Evolutionary conservation across 2,113 vertebrate genomes (phyloP).

Genomic region (Tonatia bakeri): DNA sequence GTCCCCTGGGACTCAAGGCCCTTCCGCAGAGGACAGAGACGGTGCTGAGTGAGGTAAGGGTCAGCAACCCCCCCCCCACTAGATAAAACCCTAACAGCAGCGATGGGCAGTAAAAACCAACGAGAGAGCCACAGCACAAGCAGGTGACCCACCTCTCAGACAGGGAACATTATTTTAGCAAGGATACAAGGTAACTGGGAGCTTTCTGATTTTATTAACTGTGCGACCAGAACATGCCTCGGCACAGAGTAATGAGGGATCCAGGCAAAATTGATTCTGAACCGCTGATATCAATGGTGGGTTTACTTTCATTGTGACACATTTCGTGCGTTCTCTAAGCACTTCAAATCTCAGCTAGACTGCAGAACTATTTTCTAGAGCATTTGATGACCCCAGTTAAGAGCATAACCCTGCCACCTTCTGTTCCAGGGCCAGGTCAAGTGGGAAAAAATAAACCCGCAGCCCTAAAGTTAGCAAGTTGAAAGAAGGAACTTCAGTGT

Average conservation of each 20-base stretch:
- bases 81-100: neutral
- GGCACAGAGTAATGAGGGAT: neutral
- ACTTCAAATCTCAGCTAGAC: neutral
- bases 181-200: neutral
- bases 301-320: neutral
- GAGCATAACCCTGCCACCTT: neutral
- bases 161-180: neutral
- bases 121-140: neutral
- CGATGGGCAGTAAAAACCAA: neutral
- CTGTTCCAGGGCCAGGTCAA: neutral
- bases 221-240: neutral
- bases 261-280: neutral
- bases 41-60: neutral
- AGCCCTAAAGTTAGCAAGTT: neutral
- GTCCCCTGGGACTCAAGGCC: fast-evolving
- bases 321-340: neutral
- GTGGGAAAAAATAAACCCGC: neutral
- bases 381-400: neutral
- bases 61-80: neutral
- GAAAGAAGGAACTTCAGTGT: neutral
- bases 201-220: neutral
- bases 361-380: neutral
- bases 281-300: neutral
- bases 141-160: neutral
- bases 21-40: neutral